Conservation (phyloP, 2,888 invertebrate genomes). For the Scrobipalpa costella region DNA sequence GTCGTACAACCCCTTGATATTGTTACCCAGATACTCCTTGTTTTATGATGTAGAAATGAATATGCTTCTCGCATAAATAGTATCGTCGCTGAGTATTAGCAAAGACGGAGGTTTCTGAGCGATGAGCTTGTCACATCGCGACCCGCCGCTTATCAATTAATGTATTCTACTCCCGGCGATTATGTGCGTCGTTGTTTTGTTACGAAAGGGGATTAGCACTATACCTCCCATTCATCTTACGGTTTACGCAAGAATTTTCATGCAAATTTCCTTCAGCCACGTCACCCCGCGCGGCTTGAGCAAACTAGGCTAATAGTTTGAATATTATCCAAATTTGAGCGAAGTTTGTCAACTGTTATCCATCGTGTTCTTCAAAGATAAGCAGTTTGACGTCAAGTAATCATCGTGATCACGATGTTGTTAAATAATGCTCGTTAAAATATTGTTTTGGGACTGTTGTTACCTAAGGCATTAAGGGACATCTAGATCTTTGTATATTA, state of each 20-base stretch:
- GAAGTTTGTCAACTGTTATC: conserved; percentile 24
- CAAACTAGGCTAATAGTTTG: conserved; percentile 9
- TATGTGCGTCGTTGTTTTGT: conserved; percentile 40
- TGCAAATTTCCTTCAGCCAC: conserved; percentile 4
- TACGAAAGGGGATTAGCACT: conserved; percentile 44
- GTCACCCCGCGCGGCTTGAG: neutral
- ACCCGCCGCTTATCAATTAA: conserved; percentile 67
- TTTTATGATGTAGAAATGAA: no score
- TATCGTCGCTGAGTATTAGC: neutral
- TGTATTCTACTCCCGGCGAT: conserved; percentile 52
- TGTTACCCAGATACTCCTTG: no score
- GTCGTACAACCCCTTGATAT: no score
- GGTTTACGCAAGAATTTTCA: conserved; percentile 44
- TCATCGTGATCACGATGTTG: no score
- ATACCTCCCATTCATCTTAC: conserved; percentile 43
- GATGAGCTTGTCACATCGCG: conserved; percentile 58
- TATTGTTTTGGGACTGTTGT: no score
- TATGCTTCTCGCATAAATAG: neutral
- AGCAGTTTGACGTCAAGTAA: neutral
- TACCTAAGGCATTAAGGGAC: no score
- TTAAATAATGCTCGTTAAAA: no score
- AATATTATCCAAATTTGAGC: conserved; percentile 5
- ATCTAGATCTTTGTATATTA: no score
- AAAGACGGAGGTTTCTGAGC: conserved; percentile 45
- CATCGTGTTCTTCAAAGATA: neutral